A percentile compares a stretch with the other conserved stretches of the same genome.
Conservation (phyloP, 2,113 vertebrate species). For the Aegithalos caudatus region DNA sequence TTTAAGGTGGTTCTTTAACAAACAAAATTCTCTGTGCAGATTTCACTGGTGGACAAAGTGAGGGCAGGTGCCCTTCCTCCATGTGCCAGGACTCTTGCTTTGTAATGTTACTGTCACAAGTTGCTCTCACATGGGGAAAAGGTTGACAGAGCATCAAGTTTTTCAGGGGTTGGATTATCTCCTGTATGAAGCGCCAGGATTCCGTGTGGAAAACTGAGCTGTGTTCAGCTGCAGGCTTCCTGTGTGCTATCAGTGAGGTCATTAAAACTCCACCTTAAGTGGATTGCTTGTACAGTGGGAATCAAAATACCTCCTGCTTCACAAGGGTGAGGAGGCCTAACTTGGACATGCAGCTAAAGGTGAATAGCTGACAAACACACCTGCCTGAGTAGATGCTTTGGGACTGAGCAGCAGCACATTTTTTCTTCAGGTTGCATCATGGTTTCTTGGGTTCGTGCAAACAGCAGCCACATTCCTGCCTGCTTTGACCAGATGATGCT, state of each 20-base stretch:
- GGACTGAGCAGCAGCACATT: neutral
- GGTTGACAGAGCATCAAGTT: neutral
- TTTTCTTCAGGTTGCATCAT: neutral
- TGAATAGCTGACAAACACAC: neutral
- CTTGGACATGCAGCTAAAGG: neutral
- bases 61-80: neutral
- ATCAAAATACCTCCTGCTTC: neutral
- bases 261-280: neutral
- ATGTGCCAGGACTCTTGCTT: neutral
- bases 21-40: neutral
- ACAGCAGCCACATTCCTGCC: neutral
- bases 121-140: neutral
- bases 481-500: neutral
- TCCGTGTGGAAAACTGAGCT: neutral
- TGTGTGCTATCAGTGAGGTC: neutral
- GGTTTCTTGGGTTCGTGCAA: neutral
- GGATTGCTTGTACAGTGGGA: neutral
- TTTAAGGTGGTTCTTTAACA: conserved; percentile 16
- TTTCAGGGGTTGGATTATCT: neutral
- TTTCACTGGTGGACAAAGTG: neutral
- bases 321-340: neutral
- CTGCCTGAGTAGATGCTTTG: neutral
- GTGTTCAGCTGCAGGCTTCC: neutral
- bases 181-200: rapidly evolving
- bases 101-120: neutral